Base-by-base conservation (phyloP, 2,113 vertebrate genomes). In the Anolis carolinensis region DNA sequence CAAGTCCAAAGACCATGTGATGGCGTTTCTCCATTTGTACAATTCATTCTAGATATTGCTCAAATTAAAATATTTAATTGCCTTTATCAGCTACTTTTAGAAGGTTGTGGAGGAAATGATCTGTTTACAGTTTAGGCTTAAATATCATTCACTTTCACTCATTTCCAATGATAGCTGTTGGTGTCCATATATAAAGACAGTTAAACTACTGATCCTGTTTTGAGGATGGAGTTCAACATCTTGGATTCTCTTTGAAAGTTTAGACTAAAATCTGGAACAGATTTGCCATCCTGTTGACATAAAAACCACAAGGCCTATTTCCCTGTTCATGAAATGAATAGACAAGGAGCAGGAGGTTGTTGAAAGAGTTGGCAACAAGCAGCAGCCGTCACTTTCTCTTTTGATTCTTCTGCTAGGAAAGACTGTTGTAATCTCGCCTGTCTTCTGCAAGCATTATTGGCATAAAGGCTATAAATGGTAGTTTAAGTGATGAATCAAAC, bases 381-480 rank as follows among this genome's bases (percentile, higher is more conserved):
- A 30, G 18, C 18, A 44, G n/a, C 4, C 2, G 11, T 67, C 27
- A 21, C 30, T 79, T 86, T 72, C 67, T 16, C 11, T 32, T 63
- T 59, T 50, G 7, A 25, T 79, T 70, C 27, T 72, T 30, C 70
- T 59, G 39, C 3, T 2, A 27, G 6, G 25, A 68, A 59, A 6
- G 7, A 55, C 32, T 70, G 67, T 3, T 25, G 50, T 13, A 62
- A 23, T 11, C 27, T 18, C n/a, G 27, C 9, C 32, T 44, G 34
- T 27, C 62, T 84, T 84, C 65, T 72, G 70, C 11, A 71, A 63
- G 34, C 34, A 25, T 32, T 86, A 48, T 72, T 55, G 83, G 70
- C 48, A 55, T 44, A 79, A 85, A 39, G 65, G 48, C 25, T 70
- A 34, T 67, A 78, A 20, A 44, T 13, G 5, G 23, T 25, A n/a